A percentile compares a stretch with the other conserved stretches of the same genome.
Conservation (phyloP, 2,797 vertebrate genomes). For the Sardinella longiceps region DNA sequence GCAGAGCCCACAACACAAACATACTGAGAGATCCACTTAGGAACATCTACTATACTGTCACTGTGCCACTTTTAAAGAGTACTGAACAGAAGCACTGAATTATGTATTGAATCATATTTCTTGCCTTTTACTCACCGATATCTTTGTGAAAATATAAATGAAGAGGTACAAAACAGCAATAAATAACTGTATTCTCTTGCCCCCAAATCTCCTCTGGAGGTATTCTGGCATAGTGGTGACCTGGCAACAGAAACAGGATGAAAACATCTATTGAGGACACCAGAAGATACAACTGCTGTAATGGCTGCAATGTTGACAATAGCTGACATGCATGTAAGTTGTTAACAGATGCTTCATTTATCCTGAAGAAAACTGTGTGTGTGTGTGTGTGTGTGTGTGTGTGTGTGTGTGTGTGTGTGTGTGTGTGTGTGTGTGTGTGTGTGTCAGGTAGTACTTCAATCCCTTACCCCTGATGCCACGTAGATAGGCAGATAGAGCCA, state of each 20-base stretch:
- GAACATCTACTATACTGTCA: too few relatives aligned
- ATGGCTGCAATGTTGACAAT: not conserved
- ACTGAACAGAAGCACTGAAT: too few relatives aligned
- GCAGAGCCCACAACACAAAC: not conserved
- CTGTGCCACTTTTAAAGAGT: too few relatives aligned
- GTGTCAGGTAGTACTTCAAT: slow-evolving; percentile 16
- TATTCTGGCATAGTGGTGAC: slow-evolving; percentile 98
- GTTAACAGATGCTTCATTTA: too few relatives aligned
- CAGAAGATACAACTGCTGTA: not conserved
- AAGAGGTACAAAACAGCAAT: slow-evolving; percentile 90
- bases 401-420: not conserved
- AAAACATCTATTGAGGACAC: not conserved
- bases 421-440: not conserved
- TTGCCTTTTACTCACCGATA: slow-evolving; percentile 81
- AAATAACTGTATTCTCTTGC: slow-evolving; percentile 87
- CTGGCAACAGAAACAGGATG: slow-evolving; percentile 61
- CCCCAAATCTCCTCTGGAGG: slow-evolving; percentile 85
- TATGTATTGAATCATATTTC: not conserved
- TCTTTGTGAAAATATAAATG: slow-evolving; percentile 99
- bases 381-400: not conserved
- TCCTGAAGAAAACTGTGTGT: not conserved
- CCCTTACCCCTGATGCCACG: slow-evolving; percentile 86
- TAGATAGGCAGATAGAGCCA: slow-evolving; percentile 98
- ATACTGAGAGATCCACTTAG: too few relatives aligned
- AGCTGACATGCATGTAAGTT: too few relatives aligned